phyloP scores from a whole-genome alignment of 2,113 vertebrate genomes.

The Thryonomys swinderianus region DNA sequence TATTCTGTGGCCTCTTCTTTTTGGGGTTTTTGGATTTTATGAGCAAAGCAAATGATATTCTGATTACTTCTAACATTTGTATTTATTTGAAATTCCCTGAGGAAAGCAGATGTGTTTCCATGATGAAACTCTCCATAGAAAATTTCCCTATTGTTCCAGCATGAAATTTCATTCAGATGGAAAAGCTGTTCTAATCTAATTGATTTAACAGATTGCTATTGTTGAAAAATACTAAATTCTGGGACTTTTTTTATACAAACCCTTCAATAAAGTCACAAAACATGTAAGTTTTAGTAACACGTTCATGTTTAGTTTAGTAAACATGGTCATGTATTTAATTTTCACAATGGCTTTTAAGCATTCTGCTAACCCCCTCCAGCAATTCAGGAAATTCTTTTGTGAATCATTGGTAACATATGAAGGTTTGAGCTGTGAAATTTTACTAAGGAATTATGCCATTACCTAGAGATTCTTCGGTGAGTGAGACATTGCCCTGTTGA shows the following conservation, averaged over 20 bases:
- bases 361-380: neutral
- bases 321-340: neutral
- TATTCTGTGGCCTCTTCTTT: neutral
- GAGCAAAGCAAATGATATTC: constrained; percentile 24
- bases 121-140: constrained; percentile 39
- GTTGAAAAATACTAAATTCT: constrained; percentile 39
- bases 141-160: neutral
- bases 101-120: constrained; percentile 6
- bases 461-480: neutral
- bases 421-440: neutral
- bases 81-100: constrained; percentile 36
- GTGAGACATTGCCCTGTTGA: neutral
- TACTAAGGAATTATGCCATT: neutral
- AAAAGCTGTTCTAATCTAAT: constrained; percentile 43
- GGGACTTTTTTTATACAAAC: neutral
- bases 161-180: constrained; percentile 43
- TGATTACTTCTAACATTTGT: constrained; percentile 38
- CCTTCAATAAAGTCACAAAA: neutral
- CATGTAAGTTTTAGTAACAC: neutral
- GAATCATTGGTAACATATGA: constrained; percentile 21
- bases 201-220: neutral
- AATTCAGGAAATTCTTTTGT: constrained; percentile 10
- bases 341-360: neutral
- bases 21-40: constrained; percentile 5
- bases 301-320: no score